phyloP scores from a whole-genome alignment of 2,888 invertebrate species.

The Scaptomyza reducta region DNA sequence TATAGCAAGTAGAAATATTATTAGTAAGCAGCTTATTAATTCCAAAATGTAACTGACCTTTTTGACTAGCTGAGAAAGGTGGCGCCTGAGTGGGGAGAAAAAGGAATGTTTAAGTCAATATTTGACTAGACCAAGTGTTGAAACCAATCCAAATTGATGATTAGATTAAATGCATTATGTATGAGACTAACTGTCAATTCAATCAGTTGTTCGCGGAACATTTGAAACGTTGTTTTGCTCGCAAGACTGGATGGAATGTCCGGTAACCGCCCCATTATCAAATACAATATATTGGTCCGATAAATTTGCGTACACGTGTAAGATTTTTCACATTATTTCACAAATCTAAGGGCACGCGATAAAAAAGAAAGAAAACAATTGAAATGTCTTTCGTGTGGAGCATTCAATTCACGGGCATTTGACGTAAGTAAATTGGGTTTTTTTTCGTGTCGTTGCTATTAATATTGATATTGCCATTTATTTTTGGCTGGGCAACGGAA shows the following conservation, averaged over 20 bases:
- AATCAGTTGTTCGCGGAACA: not conserved
- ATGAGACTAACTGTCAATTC: not conserved
- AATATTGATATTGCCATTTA: not conserved
- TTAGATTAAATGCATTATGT: not conserved
- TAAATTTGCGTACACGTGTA: not conserved
- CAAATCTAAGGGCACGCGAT: constrained; percentile 18
- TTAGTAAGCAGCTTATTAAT: not conserved
- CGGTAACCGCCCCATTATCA: not conserved
- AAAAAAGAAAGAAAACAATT: not conserved
- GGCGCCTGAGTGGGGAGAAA: not conserved
- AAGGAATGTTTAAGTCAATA: constrained; percentile 3
- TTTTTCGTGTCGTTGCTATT: too few species aligned
- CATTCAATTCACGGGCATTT: not conserved
- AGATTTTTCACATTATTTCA: not conserved
- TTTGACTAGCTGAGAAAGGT: not conserved
- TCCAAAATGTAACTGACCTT: constrained; percentile 12
- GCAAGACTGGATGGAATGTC: constrained; percentile 9
- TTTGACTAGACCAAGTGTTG: not conserved
- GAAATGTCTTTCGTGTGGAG: constrained; percentile 7
- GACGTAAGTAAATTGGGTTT: constrained; percentile 24
- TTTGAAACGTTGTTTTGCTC: not conserved
- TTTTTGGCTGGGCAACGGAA: constrained; percentile 26
- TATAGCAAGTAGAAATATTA: not conserved
- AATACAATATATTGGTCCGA: not conserved
- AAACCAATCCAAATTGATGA: not conserved